Evolutionary conservation across 2,113 vertebrate genomes (phyloP).

Genomic region (Speoplatyrhinus poulsoni): DNA sequence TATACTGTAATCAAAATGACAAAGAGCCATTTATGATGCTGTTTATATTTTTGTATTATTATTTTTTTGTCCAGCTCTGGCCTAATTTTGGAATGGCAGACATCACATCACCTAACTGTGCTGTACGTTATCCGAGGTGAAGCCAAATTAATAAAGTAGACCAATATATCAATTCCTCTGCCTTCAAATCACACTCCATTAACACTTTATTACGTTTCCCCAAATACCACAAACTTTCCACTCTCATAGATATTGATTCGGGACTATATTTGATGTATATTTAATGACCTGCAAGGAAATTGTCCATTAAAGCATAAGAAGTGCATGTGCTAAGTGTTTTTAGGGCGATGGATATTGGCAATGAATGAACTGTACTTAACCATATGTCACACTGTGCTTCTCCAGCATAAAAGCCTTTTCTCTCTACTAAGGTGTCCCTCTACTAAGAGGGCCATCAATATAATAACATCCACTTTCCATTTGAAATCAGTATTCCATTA

Average conservation of each 20-base stretch:
- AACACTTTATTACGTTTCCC: constrained; percentile 21
- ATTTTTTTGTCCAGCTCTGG: neutral
- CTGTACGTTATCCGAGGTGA: constrained; percentile 1
- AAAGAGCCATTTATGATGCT: too few species aligned
- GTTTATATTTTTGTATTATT: neutral
- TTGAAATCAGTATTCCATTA: too few species aligned
- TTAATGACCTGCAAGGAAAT: constrained; percentile 63
- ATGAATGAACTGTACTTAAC: constrained; percentile 1
- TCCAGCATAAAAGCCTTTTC: neutral
- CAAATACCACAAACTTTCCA: constrained; percentile 29
- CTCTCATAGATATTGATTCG: constrained; percentile 47
- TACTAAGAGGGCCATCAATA: neutral
- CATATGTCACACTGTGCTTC: neutral
- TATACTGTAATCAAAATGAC: too few species aligned
- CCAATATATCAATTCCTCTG: constrained; percentile 4
- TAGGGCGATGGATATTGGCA: neutral
- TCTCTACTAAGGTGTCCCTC: neutral
- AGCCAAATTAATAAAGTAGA: neutral
- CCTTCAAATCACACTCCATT: constrained; percentile 33
- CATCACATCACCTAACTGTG: neutral
- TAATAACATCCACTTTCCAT: neutral
- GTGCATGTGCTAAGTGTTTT: constrained; percentile 35
- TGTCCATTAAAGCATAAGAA: constrained; percentile 36
- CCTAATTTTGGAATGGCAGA: neutral
- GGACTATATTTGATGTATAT: constrained; percentile 65